These are phyloP conservation scores for Lamproptera curius DNA, from an alignment of 2,888 invertebrate species.

Conservation along the genomic window DNA sequence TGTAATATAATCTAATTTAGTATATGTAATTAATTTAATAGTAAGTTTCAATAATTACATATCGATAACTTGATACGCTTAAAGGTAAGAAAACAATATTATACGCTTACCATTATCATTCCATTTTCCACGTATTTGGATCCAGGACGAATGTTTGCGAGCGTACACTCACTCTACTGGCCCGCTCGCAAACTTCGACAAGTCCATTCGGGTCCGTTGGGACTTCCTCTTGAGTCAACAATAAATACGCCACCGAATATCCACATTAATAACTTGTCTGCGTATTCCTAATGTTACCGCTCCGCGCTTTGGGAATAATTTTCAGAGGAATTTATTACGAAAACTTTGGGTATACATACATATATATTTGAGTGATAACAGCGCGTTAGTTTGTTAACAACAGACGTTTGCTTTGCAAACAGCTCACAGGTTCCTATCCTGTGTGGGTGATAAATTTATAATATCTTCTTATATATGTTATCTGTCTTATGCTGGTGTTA, in stretches of 20 bases:
- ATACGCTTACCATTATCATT: neutral
- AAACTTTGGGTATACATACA: neutral
- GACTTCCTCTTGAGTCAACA: constrained; percentile 29
- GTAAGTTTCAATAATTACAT: no score
- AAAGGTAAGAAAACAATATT: neutral
- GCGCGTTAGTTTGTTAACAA: no score
- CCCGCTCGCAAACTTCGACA: constrained; percentile 21
- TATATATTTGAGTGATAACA: no score
- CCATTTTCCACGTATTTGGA: neutral
- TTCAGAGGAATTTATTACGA: constrained; percentile 6
- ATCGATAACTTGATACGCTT: neutral
- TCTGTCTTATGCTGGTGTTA: no score
- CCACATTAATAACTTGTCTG: constrained; percentile 20
- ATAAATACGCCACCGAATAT: constrained; percentile 19
- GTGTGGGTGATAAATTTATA: no score
- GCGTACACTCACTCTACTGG: neutral
- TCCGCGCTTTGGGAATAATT: constrained; percentile 13
- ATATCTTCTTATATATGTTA: no score
- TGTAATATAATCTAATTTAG: no score
- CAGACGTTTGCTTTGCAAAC: no score
- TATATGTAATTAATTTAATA: no score
- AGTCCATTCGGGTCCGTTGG: constrained; percentile 19
- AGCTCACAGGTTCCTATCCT: no score
- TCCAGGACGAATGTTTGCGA: constrained; percentile 7
- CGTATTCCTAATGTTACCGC: constrained; percentile 17